Evolutionary conservation across 2,888 invertebrate species (phyloP), one percentile per base, ranked within the genome.

Genomic region (Sesamia inferens): DNA sequence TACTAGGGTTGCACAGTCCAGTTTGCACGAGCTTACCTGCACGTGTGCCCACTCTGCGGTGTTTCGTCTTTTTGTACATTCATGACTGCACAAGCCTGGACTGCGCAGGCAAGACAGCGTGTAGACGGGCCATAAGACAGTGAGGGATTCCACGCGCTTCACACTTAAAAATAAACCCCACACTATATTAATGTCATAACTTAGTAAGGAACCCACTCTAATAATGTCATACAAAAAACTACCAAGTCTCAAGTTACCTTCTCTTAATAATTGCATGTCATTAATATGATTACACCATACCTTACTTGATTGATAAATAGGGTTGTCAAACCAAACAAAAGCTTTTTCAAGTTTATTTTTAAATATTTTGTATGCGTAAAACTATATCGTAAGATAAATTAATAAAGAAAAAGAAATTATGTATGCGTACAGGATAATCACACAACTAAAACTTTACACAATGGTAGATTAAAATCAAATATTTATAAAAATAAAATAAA

Each of bases 251-350:
- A 22, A 54, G 8, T n/a, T 44, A 48, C 8, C 22, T 11, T 31
- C 6, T 64, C 22, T 31, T 48, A 22, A 58, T 73, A 47, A 65
- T 10, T 55, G 48, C 62, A 24, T 13, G 31, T 75, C 81, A 77
- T 80, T 77, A 75, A 75, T 62, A 57, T 48, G 65, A 3, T 24
- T 75, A 65, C 0, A 31, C 31, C 19, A n/a, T 19, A 5, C 22
- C 7, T 48, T 3, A 42, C 19, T 73, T 66, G 61, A 80, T 31
- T 75, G 66, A 75, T n/a, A 62, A 13, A 16, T 75, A 77, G 76
- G 76, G 81, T 62, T 77, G 76, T 81, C 81, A 76, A 73, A 73
- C 10, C 5, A 13, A 5, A 2, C 10, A 24, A 0, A 6, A 7
- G 3, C 3, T 19, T 55, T 79, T 24, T 16, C 0, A 0, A 14